Evolutionary conservation across 2,113 vertebrate genomes (phyloP).

Genomic region (Chaetorhynchus papuensis): DNA sequence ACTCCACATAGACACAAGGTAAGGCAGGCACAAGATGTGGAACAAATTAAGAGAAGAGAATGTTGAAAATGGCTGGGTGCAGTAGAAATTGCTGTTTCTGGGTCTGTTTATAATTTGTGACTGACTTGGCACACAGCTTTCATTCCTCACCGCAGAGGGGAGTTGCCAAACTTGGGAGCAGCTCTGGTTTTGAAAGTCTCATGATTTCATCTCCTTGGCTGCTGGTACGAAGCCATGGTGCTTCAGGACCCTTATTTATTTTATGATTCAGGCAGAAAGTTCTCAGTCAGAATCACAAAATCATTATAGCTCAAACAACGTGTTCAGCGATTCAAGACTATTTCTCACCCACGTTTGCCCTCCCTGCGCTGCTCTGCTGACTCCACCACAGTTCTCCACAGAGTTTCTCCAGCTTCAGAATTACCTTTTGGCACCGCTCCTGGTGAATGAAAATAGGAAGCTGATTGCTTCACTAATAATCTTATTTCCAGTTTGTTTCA

Average conservation of each 20-base stretch:
- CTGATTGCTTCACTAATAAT: constrained; percentile 22
- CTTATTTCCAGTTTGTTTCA: constrained; percentile 41
- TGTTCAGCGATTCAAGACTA: background rate
- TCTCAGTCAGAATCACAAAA: constrained; percentile 14
- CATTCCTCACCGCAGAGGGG: background rate
- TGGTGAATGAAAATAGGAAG: constrained; percentile 15
- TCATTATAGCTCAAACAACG: background rate
- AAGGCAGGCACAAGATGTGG: background rate
- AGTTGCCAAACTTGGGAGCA: constrained; percentile 41
- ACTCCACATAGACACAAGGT: rapidly evolving
- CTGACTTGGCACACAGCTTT: constrained; percentile 1
- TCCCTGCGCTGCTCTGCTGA: background rate
- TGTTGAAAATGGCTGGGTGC: background rate
- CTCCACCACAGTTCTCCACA: background rate
- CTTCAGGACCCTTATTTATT: constrained; percentile 30
- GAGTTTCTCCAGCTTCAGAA: background rate
- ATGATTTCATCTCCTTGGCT: constrained; percentile 47
- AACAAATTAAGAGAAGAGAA: background rate
- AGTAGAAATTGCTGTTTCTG: background rate
- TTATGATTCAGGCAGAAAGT: constrained; percentile 26
- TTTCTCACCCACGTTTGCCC: background rate
- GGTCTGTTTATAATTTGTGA: background rate
- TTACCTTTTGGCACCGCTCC: constrained; percentile 25
- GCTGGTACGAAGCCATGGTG: background rate
- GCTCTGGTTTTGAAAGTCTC: constrained; percentile 12